Conservation (phyloP, 37 sponge, comb jelly and placozoan species). For the Hormiphora californensis region DNA sequence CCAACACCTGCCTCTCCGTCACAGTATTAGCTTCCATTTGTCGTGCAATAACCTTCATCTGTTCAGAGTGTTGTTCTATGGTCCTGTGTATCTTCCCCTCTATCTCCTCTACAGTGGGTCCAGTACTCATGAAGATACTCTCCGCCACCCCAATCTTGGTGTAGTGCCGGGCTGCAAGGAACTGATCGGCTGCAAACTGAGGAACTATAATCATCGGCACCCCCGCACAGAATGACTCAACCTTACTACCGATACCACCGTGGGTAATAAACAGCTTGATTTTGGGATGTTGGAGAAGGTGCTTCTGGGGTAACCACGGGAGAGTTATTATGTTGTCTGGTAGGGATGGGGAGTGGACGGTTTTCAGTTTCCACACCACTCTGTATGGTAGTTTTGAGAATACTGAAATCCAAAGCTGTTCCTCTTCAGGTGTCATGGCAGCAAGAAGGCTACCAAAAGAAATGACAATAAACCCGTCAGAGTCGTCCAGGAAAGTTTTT, state of each 20-base stretch:
- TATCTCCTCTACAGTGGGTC: not conserved
- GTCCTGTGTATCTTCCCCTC: not conserved
- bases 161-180: not conserved
- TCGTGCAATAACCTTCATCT: not conserved
- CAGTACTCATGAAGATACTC: not conserved
- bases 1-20: not conserved
- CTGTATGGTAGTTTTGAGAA: slow-evolving; percentile 13
- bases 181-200: slow-evolving; percentile 46
- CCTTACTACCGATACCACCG: slow-evolving; percentile 15
- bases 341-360: not conserved
- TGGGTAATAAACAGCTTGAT: slow-evolving; percentile 49
- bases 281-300: slow-evolving; percentile 37
- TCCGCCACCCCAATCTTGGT: slow-evolving; percentile 8
- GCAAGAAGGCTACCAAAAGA: not conserved
- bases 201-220: slow-evolving; percentile 37
- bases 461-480: not conserved
- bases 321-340: not conserved
- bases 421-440: not conserved
- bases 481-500: not conserved
- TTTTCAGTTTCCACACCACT: slow-evolving; percentile 35
- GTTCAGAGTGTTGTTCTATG: not conserved
- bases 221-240: slow-evolving; percentile 14
- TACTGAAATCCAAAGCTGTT: slow-evolving; percentile 9
- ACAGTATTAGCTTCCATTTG: not conserved
- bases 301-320: slow-evolving; percentile 33